Base-by-base conservation (phyloP, 2,888 invertebrate species). In the Spisula subtruncata region DNA sequence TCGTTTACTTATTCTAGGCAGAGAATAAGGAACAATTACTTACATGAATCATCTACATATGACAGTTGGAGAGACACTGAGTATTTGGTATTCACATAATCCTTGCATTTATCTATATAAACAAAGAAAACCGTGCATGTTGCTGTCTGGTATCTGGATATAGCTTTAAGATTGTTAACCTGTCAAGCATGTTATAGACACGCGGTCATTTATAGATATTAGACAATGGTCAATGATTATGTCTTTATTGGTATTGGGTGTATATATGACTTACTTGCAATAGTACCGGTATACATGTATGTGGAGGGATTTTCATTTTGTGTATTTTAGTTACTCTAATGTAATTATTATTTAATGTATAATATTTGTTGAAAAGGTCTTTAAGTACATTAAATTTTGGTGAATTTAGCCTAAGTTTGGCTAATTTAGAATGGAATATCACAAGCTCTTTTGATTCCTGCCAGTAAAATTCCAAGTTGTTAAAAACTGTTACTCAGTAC, bases 41-140 rank as follows among this genome's bases (percentile, higher is more conserved):
- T 83, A n/a, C 83, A 83, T 87, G 83, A 87, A 51, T 12, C 80
- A 46, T 80, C 75, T 32, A 75, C 85, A 56, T 85, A 85, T 85
- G 85, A 85, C 51, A 85, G 85, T 85, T 56, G 54, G 85, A 85
- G 85, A 56, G 79, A 41, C n/a, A 48, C 85, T 56, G 85, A 85
- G 25, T 85, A 80, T 54, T 25, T 85, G 85, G 85, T 85, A 85
- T 75, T 35, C 18, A 16, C 16, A 75, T 35, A 75, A 75, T 12
- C 60, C 60, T 66, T 75, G 75, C 75, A 75, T 32, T n/a, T 35
- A 35, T 75, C 5, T 75, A 16, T 75, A 75, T 75, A 75, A 18
- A 60, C 41, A 10, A 32, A 66, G 25, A 35, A 35, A 75, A 75
- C 75, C 32, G 32, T 75, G 75, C 75, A 75, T 75, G 75, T 75